A percentile compares a stretch with the other conserved stretches of the same genome.
These are phyloP conservation scores for Netelia virgata DNA, from an alignment of 2,888 invertebrate species.

Conservation along the genomic window DNA sequence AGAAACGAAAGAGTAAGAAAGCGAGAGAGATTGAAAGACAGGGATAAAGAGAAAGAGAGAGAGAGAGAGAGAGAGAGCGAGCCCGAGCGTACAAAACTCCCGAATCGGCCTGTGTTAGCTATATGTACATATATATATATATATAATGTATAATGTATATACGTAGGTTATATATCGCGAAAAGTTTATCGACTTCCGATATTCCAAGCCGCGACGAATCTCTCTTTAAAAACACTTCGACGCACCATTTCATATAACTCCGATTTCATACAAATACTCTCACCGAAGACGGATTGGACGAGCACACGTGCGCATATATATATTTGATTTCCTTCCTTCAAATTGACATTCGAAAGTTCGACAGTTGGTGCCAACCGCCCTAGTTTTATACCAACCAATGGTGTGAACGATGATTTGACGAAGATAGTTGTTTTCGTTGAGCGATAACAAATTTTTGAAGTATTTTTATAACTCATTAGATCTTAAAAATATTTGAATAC, in stretches of 20 bases:
- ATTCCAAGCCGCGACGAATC: conserved; percentile 59
- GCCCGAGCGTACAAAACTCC: conserved; percentile 28
- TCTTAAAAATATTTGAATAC: too few species aligned
- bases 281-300: conserved; percentile 45
- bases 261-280: conserved; percentile 55
- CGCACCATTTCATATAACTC: conserved; percentile 66
- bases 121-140: not conserved
- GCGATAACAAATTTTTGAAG: too few species aligned
- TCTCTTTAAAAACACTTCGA: conserved; percentile 66
- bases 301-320: conserved; percentile 19
- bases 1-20: conserved; percentile 2
- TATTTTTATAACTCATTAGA: too few species aligned
- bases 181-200: conserved; percentile 69
- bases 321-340: conserved; percentile 10
- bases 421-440: not conserved
- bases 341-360: conserved; percentile 39
- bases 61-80: conserved; percentile 23
- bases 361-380: conserved; percentile 20
- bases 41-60: not conserved
- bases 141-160: not conserved
- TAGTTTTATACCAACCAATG: conserved; percentile 8
- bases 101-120: conserved; percentile 11
- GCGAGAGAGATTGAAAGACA: conserved; percentile 20
- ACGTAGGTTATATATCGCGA: conserved; percentile 45
- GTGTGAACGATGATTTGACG: not conserved